Conservation (phyloP, 2,888 invertebrate species). For the Heterodera filipjevi region DNA sequence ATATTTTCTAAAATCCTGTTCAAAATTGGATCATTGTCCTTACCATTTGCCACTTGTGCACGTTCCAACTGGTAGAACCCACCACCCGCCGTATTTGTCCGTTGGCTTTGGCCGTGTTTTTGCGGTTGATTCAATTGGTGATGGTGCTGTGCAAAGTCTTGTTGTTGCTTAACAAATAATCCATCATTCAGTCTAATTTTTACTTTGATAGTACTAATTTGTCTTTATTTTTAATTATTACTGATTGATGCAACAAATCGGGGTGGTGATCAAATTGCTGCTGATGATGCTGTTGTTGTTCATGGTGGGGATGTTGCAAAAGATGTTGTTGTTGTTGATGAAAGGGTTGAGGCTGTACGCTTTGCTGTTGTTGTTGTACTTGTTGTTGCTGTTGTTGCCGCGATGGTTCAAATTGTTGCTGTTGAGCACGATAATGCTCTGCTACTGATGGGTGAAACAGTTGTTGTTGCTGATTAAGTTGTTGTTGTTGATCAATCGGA, state of each 20-base stretch:
- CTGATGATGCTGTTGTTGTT: not conserved
- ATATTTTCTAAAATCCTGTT: not conserved
- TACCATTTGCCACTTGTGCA: constrained; percentile 23
- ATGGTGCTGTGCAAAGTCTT: not conserved
- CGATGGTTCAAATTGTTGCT: not conserved
- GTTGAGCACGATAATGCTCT: not conserved
- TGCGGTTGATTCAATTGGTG: not conserved
- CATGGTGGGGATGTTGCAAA: not conserved
- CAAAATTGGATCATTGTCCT: not conserved
- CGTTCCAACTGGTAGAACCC: constrained; percentile 26
- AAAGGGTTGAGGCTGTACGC: not conserved
- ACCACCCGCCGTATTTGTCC: not conserved
- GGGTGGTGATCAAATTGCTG: not conserved
- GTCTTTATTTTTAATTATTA: no score
- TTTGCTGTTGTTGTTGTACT: not conserved
- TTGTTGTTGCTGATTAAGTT: not conserved
- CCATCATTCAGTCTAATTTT: not conserved
- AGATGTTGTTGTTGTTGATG: not conserved
- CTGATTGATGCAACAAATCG: not conserved
- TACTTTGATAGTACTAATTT: no score
- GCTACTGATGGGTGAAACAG: no score
- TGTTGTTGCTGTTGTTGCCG: not conserved
- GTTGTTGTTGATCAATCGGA: no score
- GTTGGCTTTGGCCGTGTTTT: not conserved
- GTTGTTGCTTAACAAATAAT: constrained; percentile 4